Evolutionary conservation across 2,113 vertebrate species (phyloP), one percentile per base, ranked within the genome.

Genomic region (Campylomormyrus tamandua): DNA sequence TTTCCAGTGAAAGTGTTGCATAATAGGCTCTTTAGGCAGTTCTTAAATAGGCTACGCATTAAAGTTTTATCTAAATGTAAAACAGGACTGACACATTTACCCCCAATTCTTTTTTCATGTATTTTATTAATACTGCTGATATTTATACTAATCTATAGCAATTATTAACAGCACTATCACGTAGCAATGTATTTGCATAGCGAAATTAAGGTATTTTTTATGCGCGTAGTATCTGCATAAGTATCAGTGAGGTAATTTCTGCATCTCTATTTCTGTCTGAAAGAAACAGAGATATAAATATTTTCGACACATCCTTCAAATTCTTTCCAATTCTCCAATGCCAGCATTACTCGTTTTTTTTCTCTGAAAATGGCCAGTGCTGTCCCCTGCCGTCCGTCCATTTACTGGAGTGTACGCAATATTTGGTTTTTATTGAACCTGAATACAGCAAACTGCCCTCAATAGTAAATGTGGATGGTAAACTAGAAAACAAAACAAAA

Each of bases 51-150:
- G 49, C 49, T 50, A 27, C 49, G 49, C 50, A 53, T 53, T 53
- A 53, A 87, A 87, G 49, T 87, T 87, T 87, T 52, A 87, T 87
- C 31, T 56, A 87, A 87, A 56, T 87, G 86, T 87, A 87, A 87
- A 53, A 39, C 86, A 53, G 86, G 50, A 35, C 83, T 56, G 49
- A 39, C 86, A 56, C 52, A 39, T 87, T 87, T 52, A 35, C 27
- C 86, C 86, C 86, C 86, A 19, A 52, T 87, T 53, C 35, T 80
- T 80, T 31, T 50, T 35, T 19, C 31, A 39, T 88, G 52, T 50
- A 88, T 66, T 87, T 87, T 87, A 31, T 45, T 62, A 88, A 62
- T 45, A 62, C 56, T 46, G 31, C 87, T 88, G 27, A 42, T 62
- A 66, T 88, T 53, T 87, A 53, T 53, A 53, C n/a, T 88, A 58